Conservation (phyloP, 2,797 vertebrate species). For the Melanotaenia trifasciata region DNA sequence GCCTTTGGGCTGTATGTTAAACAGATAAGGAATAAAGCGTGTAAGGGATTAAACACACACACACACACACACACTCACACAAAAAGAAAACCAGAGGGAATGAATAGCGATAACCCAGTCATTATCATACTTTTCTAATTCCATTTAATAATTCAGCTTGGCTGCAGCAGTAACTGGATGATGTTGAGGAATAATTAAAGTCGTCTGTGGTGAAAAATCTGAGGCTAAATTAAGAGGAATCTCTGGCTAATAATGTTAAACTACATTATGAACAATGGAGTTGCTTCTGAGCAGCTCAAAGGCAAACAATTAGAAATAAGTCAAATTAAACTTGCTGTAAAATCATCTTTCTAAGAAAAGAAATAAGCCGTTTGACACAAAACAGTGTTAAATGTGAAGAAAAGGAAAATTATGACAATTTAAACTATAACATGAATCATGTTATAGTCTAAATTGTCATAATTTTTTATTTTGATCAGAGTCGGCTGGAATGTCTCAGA, state of each 20-base stretch:
- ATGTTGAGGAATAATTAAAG: slow-evolving; percentile 66
- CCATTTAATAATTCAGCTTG: slow-evolving; percentile 72
- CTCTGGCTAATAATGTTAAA: slow-evolving; percentile 55
- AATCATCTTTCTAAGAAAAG: slow-evolving; percentile 3
- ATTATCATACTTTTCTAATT: slow-evolving; percentile 76
- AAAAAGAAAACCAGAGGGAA: slow-evolving; percentile 45
- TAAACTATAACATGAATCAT: too few relatives aligned
- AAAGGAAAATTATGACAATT: too few relatives aligned
- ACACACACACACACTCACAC: slow-evolving; percentile 37
- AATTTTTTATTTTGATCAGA: too few relatives aligned
- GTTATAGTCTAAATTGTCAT: too few relatives aligned
- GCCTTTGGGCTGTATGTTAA: slow-evolving; percentile 73
- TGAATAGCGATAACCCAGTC: slow-evolving; percentile 63
- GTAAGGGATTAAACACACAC: slow-evolving; percentile 68
- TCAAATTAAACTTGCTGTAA: slow-evolving; percentile 21
- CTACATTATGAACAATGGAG: slow-evolving; percentile 43
- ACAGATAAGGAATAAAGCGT: slow-evolving; percentile 72
- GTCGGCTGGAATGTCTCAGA: too few relatives aligned
- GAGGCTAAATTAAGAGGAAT: slow-evolving; percentile 55
- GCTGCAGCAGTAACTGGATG: slow-evolving; percentile 50
- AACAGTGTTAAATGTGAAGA: too few relatives aligned
- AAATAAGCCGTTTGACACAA: slow-evolving; percentile 7
- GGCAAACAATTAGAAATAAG: slow-evolving; percentile 29
- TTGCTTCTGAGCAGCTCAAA: slow-evolving; percentile 21
- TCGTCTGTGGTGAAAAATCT: slow-evolving; percentile 38